These are phyloP conservation scores for Oncorhynchus keta DNA, from an alignment of 2,113 vertebrate genomes.

Conservation along the genomic window DNA sequence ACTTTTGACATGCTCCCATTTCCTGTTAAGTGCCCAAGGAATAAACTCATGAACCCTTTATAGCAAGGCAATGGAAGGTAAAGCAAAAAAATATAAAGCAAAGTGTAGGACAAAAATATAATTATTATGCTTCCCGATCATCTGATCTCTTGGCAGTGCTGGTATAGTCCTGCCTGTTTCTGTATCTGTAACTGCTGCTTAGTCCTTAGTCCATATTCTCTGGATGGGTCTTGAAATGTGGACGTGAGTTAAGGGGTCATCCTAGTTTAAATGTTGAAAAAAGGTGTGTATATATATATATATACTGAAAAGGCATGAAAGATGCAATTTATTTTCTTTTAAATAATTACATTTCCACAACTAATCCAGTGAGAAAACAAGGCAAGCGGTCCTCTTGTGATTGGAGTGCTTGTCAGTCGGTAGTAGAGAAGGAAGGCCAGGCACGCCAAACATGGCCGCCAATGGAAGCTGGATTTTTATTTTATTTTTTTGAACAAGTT, in stretches of 20 bases:
- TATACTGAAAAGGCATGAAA: conserved; percentile 81
- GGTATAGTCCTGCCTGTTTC: conserved; percentile 74
- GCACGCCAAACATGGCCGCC: conserved; percentile 73
- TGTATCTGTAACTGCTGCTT: conserved; percentile 88
- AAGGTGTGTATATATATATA: conserved; percentile 68
- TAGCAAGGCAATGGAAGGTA: conserved; percentile 41
- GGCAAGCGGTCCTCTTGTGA: conserved; percentile 1
- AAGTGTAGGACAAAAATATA: conserved; percentile 40
- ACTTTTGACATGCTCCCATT: conserved; percentile 91
- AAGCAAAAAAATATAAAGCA: conserved; percentile 46
- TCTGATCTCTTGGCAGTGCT: conserved; percentile 70
- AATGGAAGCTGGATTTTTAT: conserved; percentile 60
- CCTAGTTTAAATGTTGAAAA: conserved; percentile 74
- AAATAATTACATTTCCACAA: conserved; percentile 68
- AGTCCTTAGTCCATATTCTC: conserved; percentile 77
- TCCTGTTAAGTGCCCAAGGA: conserved; percentile 94
- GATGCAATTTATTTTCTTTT: conserved; percentile 70
- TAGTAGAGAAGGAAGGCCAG: conserved; percentile 7
- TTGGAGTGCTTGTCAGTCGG: conserved; percentile 60
- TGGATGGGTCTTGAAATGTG: conserved; percentile 34
- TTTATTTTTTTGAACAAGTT: conserved; percentile 32
- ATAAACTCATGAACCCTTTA: conserved; percentile 83
- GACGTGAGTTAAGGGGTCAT: conserved; percentile 50
- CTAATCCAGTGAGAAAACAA: conserved; percentile 66
- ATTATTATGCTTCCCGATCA: conserved; percentile 79